phyloP scores from a whole-genome alignment of 2,797 vertebrate genomes.

The Phataginus tricuspis region DNA sequence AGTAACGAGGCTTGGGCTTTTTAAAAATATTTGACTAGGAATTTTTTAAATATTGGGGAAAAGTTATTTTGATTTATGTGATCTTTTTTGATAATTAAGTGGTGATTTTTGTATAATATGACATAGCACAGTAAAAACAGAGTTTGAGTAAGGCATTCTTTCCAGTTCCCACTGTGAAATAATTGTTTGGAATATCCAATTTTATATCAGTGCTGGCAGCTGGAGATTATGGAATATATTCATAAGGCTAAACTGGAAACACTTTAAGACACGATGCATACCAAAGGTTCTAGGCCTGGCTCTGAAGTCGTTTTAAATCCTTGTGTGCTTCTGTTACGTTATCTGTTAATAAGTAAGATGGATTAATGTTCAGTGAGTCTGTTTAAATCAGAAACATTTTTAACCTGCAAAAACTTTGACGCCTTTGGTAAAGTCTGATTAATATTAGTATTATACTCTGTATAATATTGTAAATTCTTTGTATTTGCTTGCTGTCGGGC shows the following conservation, averaged over 20 bases:
- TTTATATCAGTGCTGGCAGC: not conserved
- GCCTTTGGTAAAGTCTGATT: slow-evolving; percentile 4
- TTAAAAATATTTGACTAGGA: slow-evolving; percentile 12
- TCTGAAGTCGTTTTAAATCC: not conserved
- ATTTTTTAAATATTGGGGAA: not conserved
- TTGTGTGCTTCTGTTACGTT: not conserved
- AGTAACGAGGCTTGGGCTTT: slow-evolving; percentile 23
- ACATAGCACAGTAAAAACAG: not conserved
- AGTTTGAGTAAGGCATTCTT: not conserved
- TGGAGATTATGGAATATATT: slow-evolving; percentile 20
- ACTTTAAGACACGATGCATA: not conserved
- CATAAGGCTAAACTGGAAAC: not conserved
- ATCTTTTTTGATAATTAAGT: not conserved
- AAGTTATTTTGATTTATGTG: not conserved
- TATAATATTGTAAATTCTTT: slow-evolving; percentile 39
- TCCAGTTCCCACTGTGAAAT: not conserved
- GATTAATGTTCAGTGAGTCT: not conserved
- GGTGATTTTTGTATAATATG: slow-evolving; percentile 3
- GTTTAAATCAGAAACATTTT: slow-evolving; percentile 22
- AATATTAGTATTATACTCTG: not conserved
- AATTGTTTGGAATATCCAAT: not conserved
- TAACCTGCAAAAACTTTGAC: slow-evolving; percentile 19
- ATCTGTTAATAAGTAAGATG: not conserved
- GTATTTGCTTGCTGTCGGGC: not conserved
- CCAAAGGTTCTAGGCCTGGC: not conserved